Evolutionary conservation across 2,888 invertebrate species (phyloP), one percentile per base, ranked within the genome.

Genomic region (Endomychus coccineus): DNA sequence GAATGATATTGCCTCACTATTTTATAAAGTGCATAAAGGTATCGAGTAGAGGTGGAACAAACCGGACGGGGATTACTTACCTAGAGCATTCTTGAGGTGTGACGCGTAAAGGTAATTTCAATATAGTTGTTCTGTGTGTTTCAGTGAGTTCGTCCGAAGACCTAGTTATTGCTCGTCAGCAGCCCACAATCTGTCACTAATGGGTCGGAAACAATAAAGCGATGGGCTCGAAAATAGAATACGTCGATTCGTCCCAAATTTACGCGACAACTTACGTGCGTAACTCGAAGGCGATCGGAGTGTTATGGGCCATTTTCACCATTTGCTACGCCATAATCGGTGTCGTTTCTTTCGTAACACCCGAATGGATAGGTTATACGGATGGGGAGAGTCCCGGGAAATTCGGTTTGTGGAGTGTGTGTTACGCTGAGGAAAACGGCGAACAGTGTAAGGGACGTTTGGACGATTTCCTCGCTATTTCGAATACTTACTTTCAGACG

Each of bases 231-330:
- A 90, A 89, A 74, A 85, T 90, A 62, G 89, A 90, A 63, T 90
- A 90, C 71, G 88, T 89, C 56, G 89, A 90, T 67, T 85, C 87
- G 52, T 82, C 86, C 51, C 89, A 90, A 69, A 78, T 89, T 64
- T 87, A 89, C 70, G 88, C 88, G 46, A 86, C 89, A 42, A 88
- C 86, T 69, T 90, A 90, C 64, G 86, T 88, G 50, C 77, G 89
- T 52, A 89, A 90, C 71, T 88, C 88, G 50, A 89, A 88, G 71
- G 95, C 95, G 31, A 90, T 97, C 46, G 94, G 92, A 33, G 94
- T 96, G 42, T 75, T 96, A 50, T 97, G 97, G 97, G 95, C 88
- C 44, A 88, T 97, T 61, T 95, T 97, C 69, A 90, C 92, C 49
- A 87, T 96, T 61, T 95, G 95, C 69, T 95, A 91, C 66, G 90